Conservation (phyloP, 2,113 vertebrate genomes). For the Mionectes macconnelli region DNA sequence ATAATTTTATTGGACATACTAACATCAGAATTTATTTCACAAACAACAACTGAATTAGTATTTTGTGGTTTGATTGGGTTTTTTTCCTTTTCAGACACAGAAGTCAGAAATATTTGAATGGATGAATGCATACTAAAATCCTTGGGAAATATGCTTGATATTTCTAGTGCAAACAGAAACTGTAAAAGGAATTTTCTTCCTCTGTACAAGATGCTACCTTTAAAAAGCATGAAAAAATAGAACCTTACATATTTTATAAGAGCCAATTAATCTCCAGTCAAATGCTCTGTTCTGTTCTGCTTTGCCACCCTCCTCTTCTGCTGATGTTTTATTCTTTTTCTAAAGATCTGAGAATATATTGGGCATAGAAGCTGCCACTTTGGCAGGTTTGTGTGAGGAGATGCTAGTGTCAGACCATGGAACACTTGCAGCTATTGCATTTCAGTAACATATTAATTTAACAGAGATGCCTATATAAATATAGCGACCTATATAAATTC, state of each 20-base stretch:
- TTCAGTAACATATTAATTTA: slow-evolving; percentile 31
- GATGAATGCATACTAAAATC: not conserved
- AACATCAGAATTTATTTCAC: not conserved
- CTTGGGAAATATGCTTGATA: not conserved
- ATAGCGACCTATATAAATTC: not conserved
- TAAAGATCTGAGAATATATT: not conserved
- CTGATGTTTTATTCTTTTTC: not conserved
- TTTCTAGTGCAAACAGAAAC: not conserved
- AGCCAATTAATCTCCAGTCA: not conserved
- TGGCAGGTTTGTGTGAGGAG: not conserved
- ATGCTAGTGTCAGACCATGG: not conserved
- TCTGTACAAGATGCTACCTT: not conserved
- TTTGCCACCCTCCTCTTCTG: not conserved
- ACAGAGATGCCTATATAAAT: slow-evolving; percentile 23
- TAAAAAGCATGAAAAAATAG: not conserved
- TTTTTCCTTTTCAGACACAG: not conserved
- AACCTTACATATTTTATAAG: not conserved
- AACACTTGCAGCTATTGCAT: slow-evolving; percentile 20
- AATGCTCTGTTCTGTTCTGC: not conserved
- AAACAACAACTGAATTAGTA: not conserved
- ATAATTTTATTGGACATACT: not conserved
- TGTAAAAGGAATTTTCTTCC: not conserved
- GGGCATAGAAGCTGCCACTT: not conserved
- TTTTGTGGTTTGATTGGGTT: rapidly evolving
- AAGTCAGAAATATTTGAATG: not conserved